Evolutionary conservation across 2,113 vertebrate genomes (phyloP).

Genomic region (Datnioides undecimradiatus): DNA sequence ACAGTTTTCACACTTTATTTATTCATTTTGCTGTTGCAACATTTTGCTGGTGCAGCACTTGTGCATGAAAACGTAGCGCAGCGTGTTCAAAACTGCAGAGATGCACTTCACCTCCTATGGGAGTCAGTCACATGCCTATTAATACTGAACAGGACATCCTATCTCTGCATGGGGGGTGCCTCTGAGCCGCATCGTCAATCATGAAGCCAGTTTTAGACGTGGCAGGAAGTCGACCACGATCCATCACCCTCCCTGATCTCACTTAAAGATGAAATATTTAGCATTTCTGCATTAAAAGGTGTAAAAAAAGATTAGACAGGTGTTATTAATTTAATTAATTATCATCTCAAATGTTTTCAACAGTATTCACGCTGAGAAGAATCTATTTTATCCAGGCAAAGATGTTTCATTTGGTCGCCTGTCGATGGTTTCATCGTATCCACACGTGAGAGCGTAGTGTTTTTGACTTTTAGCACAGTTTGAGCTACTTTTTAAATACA

Average conservation of each 20-base stretch:
- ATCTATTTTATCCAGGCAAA: too few species aligned
- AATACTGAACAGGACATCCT: conserved; percentile 37
- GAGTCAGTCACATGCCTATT: neutral
- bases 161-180: conserved; percentile 1
- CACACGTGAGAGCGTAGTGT: too few species aligned
- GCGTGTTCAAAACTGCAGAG: neutral
- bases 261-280: too few species aligned
- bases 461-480: too few species aligned
- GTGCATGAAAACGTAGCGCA: neutral
- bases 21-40: neutral
- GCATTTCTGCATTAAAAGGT: too few species aligned
- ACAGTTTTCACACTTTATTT: neutral
- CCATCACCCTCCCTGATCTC: neutral
- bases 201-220: neutral
- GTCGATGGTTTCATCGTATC: too few species aligned
- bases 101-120: conserved; percentile 5
- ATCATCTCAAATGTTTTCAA: too few species aligned
- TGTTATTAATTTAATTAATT: too few species aligned
- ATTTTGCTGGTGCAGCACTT: neutral
- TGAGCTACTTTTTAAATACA: too few species aligned
- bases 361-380: too few species aligned
- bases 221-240: neutral
- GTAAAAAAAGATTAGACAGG: too few species aligned
- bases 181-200: neutral
- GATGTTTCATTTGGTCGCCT: too few species aligned